Base-by-base conservation (phyloP, 2,888 invertebrate genomes). In the Rotaria socialis region DNA sequence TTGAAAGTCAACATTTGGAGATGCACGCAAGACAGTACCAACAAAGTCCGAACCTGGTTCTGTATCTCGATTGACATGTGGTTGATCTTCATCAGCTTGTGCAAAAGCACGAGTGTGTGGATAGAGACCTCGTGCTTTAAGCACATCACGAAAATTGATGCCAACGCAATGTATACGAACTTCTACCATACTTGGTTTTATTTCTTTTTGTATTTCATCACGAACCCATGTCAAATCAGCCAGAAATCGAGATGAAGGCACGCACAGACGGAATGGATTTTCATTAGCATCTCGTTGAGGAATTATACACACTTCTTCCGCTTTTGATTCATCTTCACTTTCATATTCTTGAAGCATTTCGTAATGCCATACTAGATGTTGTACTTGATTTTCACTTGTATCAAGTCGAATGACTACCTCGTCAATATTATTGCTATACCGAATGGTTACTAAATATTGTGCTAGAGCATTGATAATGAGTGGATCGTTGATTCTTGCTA, bases 401-500 rank as follows among this genome's bases (percentile, higher is more conserved):
- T 55, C 22, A 6, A 0, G 0, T 56, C 56, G 10, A 56, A 24
- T 1, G 2, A 24, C 6, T 2, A 24, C 2, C 22, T 56, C 56
- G 22, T 22, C 22, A 22, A 7, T 0, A 22, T 5, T 56, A 2
- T 22, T 24, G 56, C 22, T 22, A 22, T 4, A 6, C 19, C 19
- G 6, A 0, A 7, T n/a, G n/a, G n/a, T n/a, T n/a, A n/a, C n/a
- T n/a, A 56, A 0, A 5, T 56, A 6, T 5, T 56, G 56, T 22
- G 56, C 10, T 0, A 56, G 24, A 56, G 22, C 22, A 56, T 56
- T 0, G 0, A 7, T 22, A 1, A 11, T 1, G 0, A 6, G 5
- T 22, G 7, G 2, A 0, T 0, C 5, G 0, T 56, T 6, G 2
- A 2, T 22, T 22, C 1, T 0, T 24, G 5, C 0, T 0, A 10